phyloP scores from a whole-genome alignment of 2,113 vertebrate genomes.

The Narcine bancroftii region DNA sequence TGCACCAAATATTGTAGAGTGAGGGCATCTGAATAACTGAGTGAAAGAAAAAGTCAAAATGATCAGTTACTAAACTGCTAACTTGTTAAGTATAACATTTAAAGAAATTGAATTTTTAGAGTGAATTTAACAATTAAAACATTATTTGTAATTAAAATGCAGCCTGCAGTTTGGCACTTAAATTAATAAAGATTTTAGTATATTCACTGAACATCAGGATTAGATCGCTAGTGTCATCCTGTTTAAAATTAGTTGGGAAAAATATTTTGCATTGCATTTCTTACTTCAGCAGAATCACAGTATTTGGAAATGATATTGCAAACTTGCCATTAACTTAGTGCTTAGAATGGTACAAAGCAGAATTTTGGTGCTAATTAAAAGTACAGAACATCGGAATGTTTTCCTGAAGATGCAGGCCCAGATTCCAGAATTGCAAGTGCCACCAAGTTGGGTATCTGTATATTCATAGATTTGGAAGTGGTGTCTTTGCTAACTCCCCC shows the following conservation, averaged over 20 bases:
- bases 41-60: no score
- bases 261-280: neutral
- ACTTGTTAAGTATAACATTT: neutral
- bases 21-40: neutral
- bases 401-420: neutral
- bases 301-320: neutral
- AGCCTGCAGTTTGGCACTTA: neutral
- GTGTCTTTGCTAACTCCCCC: no score
- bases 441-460: no score
- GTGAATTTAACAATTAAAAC: neutral
- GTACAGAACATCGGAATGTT: neutral
- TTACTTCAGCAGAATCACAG: neutral
- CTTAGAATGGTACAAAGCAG: neutral
- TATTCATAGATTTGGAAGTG: no score
- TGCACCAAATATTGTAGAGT: neutral
- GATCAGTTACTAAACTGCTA: neutral
- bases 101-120: neutral
- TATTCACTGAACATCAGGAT: neutral
- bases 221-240: neutral
- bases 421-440: no score
- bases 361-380: neutral
- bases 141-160: neutral
- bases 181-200: constrained; percentile 9
- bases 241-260: neutral
- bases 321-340: neutral